Evolutionary conservation across 2,797 vertebrate species (phyloP).

Genomic region (Amazona ochrocephala): DNA sequence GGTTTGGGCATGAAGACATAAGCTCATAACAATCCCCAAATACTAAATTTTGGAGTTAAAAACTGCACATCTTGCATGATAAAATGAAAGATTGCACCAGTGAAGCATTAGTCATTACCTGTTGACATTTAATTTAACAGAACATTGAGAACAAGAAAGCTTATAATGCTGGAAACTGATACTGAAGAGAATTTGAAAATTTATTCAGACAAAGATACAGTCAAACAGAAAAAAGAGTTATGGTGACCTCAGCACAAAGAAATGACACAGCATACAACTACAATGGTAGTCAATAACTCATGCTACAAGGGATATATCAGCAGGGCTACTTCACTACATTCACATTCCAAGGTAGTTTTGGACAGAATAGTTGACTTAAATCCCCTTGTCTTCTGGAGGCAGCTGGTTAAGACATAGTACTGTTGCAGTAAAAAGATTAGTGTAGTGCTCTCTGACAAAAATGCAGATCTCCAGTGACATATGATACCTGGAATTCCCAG

Average conservation of each 20-base stretch:
- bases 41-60: not conserved
- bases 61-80: not conserved
- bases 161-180: not conserved
- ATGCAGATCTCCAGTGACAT: not conserved
- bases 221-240: not conserved
- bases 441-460: not conserved
- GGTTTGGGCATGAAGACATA: not conserved
- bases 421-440: not conserved
- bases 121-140: conserved; percentile 5
- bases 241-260: not conserved
- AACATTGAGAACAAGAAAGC: not conserved
- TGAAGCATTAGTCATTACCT: not conserved
- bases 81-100: not conserved
- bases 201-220: not conserved
- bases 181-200: not conserved
- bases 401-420: not conserved
- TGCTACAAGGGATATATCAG: not conserved
- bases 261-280: not conserved
- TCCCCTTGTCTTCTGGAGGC: not conserved
- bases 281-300: accelerated
- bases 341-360: not conserved
- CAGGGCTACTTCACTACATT: not conserved
- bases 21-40: not conserved
- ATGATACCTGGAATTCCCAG: not conserved
- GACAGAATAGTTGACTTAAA: not conserved